Conservation (phyloP, 2,888 invertebrate species). For the Pollenia angustigena region DNA sequence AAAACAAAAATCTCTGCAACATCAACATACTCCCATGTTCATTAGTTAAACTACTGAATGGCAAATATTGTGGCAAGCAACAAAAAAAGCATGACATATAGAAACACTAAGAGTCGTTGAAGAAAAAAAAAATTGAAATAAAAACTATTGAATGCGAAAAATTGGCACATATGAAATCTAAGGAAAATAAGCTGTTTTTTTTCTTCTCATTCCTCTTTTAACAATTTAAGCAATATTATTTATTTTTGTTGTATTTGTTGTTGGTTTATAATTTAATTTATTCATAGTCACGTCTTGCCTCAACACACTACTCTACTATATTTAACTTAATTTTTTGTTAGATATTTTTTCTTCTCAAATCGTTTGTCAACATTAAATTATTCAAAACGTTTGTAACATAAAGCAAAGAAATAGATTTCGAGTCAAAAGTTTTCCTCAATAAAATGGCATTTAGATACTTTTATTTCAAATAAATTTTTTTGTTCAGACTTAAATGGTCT, state of each 20-base stretch:
- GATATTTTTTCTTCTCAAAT: background rate
- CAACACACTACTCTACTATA: constrained; percentile 59
- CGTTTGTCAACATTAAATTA: background rate
- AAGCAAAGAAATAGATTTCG: background rate
- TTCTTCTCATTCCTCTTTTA: constrained; percentile 9
- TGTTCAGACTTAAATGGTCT: no score
- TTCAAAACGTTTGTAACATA: background rate
- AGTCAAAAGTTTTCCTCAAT: no score
- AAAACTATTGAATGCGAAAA: constrained; percentile 68
- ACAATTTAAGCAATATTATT: constrained; percentile 67
- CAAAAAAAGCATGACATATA: constrained; percentile 66
- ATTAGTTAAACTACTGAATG: constrained; percentile 71
- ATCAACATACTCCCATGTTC: constrained; percentile 72
- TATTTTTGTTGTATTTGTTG: constrained; percentile 36
- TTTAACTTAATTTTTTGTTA: constrained; percentile 40
- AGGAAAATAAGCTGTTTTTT: constrained; percentile 9
- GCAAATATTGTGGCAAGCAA: constrained; percentile 43
- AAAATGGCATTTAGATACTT: no score
- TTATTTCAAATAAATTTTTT: no score
- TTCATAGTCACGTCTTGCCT: constrained; percentile 75
- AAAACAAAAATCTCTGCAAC: constrained; percentile 26
- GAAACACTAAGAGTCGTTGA: constrained; percentile 27
- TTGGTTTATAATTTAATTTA: constrained; percentile 74
- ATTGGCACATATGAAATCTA: constrained; percentile 70
- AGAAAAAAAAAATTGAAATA: constrained; percentile 34